Conservation (phyloP, 2,888 invertebrate species). For the Tipula unca region DNA sequence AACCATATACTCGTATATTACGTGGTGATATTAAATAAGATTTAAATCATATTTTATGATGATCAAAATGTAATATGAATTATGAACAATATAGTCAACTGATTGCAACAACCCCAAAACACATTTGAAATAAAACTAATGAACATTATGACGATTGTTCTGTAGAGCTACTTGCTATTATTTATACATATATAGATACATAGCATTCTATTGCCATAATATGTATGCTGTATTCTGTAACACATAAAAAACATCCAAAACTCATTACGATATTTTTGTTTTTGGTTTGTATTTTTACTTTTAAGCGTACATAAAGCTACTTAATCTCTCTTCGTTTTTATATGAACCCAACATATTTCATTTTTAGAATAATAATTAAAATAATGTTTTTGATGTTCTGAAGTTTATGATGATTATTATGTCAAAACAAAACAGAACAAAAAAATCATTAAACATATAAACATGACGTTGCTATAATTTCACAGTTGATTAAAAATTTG, state of each 20-base stretch:
- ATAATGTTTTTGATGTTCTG: neutral
- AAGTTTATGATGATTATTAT: constrained; percentile 8
- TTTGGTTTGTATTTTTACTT: neutral
- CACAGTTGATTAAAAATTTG: neutral
- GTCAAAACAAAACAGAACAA: neutral
- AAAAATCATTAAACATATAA: neutral
- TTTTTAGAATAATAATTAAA: constrained; percentile 4
- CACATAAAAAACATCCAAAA: neutral
- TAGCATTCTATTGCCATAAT: no score
- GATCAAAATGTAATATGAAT: neutral
- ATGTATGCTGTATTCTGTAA: neutral
- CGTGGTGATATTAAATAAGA: neutral
- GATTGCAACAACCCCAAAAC: neutral
- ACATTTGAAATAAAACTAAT: neutral
- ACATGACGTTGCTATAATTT: neutral
- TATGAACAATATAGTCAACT: neutral
- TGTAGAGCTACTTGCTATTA: neutral
- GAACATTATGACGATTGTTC: neutral
- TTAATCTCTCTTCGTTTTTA: neutral
- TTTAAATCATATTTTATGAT: neutral
- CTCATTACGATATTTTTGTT: neutral
- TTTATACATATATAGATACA: no score
- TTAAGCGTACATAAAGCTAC: neutral
- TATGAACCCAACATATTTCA: constrained; percentile 3
- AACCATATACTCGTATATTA: no score